Evolutionary conservation across 2,888 invertebrate species (phyloP).

Genomic region (Pristionchus maxplancki): DNA sequence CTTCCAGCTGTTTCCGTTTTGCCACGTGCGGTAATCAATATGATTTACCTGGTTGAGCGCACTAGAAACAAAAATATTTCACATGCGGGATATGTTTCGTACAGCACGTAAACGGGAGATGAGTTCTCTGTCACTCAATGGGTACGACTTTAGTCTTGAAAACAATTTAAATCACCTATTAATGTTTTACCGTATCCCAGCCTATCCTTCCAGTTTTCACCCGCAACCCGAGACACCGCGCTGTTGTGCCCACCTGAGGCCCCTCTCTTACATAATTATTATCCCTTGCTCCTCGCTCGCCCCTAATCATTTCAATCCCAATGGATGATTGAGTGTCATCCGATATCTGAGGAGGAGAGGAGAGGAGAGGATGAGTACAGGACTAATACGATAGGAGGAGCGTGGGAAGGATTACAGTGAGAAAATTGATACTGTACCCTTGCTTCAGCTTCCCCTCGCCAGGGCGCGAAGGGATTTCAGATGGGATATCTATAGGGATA

Average conservation of each 20-base stretch:
- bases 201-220: not conserved
- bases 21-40: not conserved
- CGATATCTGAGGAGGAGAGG: not conserved
- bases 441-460: not conserved
- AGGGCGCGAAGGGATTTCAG: no score
- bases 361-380: no score
- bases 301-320: not conserved
- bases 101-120: no score
- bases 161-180: no score
- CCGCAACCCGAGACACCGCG: not conserved
- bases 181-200: no score
- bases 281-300: slow-evolving; percentile 10
- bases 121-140: no score
- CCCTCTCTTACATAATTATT: not conserved
- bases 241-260: slow-evolving; percentile 9
- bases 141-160: no score
- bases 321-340: slow-evolving; percentile 7
- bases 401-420: not conserved
- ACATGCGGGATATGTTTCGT: no score
- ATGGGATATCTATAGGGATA: no score
- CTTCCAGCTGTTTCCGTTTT: not conserved
- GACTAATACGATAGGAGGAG: not conserved
- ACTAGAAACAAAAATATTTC: no score
- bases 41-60: not conserved
- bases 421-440: not conserved